These are phyloP conservation scores for Drosophila trapezifrons DNA, from an alignment of 1,140 invertebrate genomes.

Conservation along the genomic window DNA sequence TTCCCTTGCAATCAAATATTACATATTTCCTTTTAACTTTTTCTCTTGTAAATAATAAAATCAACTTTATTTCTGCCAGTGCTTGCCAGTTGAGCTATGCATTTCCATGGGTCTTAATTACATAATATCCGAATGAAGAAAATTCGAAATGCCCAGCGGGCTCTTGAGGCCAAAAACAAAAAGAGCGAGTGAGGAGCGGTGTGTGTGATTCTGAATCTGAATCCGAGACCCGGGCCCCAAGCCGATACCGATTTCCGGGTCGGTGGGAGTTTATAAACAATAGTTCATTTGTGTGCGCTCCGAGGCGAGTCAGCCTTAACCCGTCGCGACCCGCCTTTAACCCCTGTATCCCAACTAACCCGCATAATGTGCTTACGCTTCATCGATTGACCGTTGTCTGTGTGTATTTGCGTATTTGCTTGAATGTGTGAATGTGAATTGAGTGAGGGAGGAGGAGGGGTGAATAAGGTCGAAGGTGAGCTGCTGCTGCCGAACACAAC, in stretches of 20 bases:
- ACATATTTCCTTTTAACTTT: neutral
- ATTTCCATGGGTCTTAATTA: conserved; percentile 54
- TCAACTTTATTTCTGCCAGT: neutral
- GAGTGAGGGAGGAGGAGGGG: neutral
- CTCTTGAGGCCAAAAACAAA: conserved; percentile 29
- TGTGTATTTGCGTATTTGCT: conserved; percentile 20
- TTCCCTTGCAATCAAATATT: neutral
- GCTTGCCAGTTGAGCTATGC: neutral
- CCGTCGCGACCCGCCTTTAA: conserved; percentile 15
- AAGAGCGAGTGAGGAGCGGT: conserved; percentile 5
- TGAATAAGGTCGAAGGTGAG: conserved; percentile 33
- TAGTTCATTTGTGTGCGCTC: conserved; percentile 69
- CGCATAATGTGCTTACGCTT: conserved; percentile 68
- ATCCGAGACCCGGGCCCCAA: conserved; percentile 4
- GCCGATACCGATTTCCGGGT: conserved; percentile 24
- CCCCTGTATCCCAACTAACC: conserved; percentile 41
- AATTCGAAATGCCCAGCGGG: conserved; percentile 35
- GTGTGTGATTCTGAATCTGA: conserved; percentile 8
- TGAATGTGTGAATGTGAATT: neutral
- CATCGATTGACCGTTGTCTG: conserved; percentile 68
- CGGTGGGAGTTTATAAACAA: conserved; percentile 65
- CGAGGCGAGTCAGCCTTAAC: conserved; percentile 18
- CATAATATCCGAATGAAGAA: conserved; percentile 49
- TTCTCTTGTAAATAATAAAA: neutral
- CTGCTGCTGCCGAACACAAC: conserved; percentile 9